phyloP scores from a whole-genome alignment of 2,113 vertebrate species.

The Pelecanus crispus region DNA sequence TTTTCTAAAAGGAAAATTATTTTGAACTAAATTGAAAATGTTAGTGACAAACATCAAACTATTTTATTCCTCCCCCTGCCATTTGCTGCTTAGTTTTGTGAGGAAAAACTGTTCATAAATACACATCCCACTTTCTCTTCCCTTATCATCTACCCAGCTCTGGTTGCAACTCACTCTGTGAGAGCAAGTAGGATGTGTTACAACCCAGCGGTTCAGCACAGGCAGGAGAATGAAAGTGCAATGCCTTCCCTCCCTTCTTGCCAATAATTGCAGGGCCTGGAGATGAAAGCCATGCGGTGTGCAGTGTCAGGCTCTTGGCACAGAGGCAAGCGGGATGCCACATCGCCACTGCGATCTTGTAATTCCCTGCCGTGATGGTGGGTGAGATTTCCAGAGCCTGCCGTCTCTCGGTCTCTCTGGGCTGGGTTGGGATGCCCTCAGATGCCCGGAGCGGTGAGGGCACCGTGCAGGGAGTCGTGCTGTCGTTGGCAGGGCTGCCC shows the following conservation, averaged over 20 bases:
- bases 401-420: neutral
- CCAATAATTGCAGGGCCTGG: neutral
- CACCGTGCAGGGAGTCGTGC: fast-evolving
- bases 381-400: neutral
- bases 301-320: neutral
- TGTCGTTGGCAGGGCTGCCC: neutral
- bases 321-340: neutral
- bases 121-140: neutral
- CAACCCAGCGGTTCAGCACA: neutral
- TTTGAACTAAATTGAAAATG: neutral
- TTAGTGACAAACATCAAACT: neutral
- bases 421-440: neutral
- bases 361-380: fast-evolving
- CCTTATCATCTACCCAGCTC: neutral
- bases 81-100: neutral
- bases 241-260: neutral
- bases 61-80: neutral
- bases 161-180: neutral
- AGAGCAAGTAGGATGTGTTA: neutral
- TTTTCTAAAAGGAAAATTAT: neutral
- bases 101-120: neutral
- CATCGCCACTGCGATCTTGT: neutral
- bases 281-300: fast-evolving
- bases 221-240: neutral
- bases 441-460: neutral